Conservation (phyloP, 2,888 invertebrate species). For the Clunio marinus region DNA sequence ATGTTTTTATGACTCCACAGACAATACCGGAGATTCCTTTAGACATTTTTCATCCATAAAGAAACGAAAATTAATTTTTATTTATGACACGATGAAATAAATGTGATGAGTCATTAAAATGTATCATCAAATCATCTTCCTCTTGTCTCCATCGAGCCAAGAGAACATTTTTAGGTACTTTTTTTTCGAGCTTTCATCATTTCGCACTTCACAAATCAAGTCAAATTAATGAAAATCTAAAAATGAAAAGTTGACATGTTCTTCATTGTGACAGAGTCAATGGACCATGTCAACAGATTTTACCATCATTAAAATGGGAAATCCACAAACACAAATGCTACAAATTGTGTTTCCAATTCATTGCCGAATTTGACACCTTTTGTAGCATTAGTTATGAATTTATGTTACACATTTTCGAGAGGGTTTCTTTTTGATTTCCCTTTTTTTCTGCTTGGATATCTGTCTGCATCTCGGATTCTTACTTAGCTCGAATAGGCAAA, state of each 20-base stretch:
- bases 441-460: no score
- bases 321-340: not conserved
- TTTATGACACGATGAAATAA: constrained; percentile 13
- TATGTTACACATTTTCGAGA: not conserved
- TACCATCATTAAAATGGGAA: constrained; percentile 20
- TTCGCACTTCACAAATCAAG: not conserved
- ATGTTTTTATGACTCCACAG: not conserved
- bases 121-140: not conserved
- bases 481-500: no score
- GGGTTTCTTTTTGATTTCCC: not conserved
- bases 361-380: constrained; percentile 17
- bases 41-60: not conserved
- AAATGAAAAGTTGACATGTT: not conserved
- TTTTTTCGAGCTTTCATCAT: no score
- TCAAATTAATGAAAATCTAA: not conserved
- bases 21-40: not conserved
- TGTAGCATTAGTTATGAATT: not conserved
- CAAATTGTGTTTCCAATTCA: constrained; percentile 21
- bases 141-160: not conserved
- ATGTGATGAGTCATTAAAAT: constrained; percentile 25
- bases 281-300: constrained; percentile 18
- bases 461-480: no score
- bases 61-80: not conserved
- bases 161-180: not conserved
- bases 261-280: constrained; percentile 4